Evolutionary conservation across 2,797 vertebrate species (phyloP), one percentile per base, ranked within the genome.

Genomic region (Periparus ater): DNA sequence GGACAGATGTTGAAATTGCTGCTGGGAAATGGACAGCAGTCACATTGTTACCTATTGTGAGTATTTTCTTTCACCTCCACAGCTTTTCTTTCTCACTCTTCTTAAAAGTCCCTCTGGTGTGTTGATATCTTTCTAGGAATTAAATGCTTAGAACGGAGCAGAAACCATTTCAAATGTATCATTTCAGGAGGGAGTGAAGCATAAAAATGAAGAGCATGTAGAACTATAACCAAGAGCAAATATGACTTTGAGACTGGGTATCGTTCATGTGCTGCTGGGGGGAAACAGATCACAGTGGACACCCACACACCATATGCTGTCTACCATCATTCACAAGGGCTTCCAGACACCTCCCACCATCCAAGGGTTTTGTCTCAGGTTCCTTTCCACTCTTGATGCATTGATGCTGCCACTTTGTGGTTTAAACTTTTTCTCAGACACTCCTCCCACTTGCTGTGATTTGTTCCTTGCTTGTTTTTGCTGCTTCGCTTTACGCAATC

Each of bases 301-400:
- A 74, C 95, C 94, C 85, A 94, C 92, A 25, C 14, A 17, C 88
- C 92, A 61, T 91, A 90, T 96, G 95, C 76, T 93, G 91, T 97
- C 94, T 96, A 93, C 94, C 94, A 93, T 91, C 83, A 63, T 91
- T 88, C 87, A 58, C 91, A 91, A 88, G 91, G 85, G 63, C 66
- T 87, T 86, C 73, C 67, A 95, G 74, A 94, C 88, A 94, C 88
- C 91, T 95, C 91, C 95, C 71, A 95, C 89, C n/a, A 63, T 11
- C 61, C 40, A 91, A 91, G 53, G 51, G 81, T 88, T 77, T 91
- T 92, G 22, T 90, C 91, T 86, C 73, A 40, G 44, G 29, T 57
- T 93, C 17, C 27, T 76, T 84, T 81, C 13, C 62, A 47, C n/a
- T 89, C 91, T 32, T 40, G 14, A 54, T 85, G 53, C 80, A 76